Evolutionary conservation across 2,888 invertebrate species (phyloP), one percentile per base, ranked within the genome.

Genomic region (Drosophila parthenogenetica): DNA sequence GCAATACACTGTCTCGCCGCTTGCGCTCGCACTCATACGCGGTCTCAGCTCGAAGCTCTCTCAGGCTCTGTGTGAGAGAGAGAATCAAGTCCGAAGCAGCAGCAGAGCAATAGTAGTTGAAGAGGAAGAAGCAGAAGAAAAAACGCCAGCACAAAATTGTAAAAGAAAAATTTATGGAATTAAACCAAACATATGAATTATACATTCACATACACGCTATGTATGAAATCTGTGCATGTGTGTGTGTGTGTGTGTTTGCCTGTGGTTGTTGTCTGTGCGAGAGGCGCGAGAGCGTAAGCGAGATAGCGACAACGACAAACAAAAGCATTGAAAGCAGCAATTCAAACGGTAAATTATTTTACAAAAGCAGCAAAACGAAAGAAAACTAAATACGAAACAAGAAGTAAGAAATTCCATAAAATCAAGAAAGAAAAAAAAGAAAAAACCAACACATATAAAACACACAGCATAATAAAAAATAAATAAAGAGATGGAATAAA

Each of bases 331-430:
- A 66, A 63, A 79, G 65, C 74, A 79, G 79, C 79, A 77, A 81
- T 88, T 85, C 81, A 70, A 90, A 90, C 90, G 90, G 90, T 89
- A 90, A 85, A 87, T 81, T 86, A 82, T 88, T 79, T 81, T 80
- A 82, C 77, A 77, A 80, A 87, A 73, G 88, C 83, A 65, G 59
- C 57, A 3, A 78, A 76, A 76, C 54, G 17, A 74, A 76, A 78
- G 70, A 74, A 76, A 78, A 78, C 65, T 68, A 60, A 63, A 72
- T 65, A 63, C 60, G 61, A 62, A 66, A 72, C 39, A 77, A 69
- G 46, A 49, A 74, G 63, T 60, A 67, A 63, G 64, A 79, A 77
- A 77, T 73, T 73, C 66, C 73, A 77, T 61, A 57, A 67, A 60
- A 70, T 25, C 62, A 42, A 42, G 22, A 22, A 22, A 22, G 22